Conservation (phyloP, 2,888 invertebrate species). For the Pyrgus malvae region DNA sequence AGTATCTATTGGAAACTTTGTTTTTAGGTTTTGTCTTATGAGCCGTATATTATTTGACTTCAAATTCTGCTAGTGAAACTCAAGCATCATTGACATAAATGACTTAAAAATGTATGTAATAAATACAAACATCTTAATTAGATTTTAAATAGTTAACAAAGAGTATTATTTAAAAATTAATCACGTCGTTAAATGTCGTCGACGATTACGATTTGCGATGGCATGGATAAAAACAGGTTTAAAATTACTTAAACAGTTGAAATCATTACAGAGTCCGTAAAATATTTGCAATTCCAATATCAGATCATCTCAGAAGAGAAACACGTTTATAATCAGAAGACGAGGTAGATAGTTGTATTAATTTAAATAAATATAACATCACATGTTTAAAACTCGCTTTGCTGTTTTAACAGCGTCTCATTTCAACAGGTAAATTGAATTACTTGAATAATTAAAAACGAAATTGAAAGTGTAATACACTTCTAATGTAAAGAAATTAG, state of each 20-base stretch:
- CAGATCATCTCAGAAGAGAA: constrained; percentile 13
- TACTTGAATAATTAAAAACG: neutral
- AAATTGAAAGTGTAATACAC: neutral
- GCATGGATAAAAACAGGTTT: constrained; percentile 4
- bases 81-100: too few relatives aligned
- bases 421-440: neutral
- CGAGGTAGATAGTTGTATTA: neutral
- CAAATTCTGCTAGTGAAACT: too few relatives aligned
- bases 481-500: neutral
- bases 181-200: too few relatives aligned
- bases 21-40: too few relatives aligned
- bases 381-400: neutral
- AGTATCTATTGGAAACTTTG: too few relatives aligned
- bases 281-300: constrained; percentile 21
- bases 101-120: too few relatives aligned
- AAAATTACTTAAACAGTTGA: neutral
- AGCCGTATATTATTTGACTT: too few relatives aligned
- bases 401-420: neutral
- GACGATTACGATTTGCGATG: neutral
- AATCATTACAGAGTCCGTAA: neutral
- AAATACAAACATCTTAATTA: too few relatives aligned
- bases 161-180: too few relatives aligned
- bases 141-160: neutral
- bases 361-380: constrained; percentile 5
- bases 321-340: constrained; percentile 16